Percentiles rank a stretch among this genome's conserved stretches.
Evolutionary conservation across 2,113 vertebrate genomes (phyloP).

Genomic region (Scopus umbretta): DNA sequence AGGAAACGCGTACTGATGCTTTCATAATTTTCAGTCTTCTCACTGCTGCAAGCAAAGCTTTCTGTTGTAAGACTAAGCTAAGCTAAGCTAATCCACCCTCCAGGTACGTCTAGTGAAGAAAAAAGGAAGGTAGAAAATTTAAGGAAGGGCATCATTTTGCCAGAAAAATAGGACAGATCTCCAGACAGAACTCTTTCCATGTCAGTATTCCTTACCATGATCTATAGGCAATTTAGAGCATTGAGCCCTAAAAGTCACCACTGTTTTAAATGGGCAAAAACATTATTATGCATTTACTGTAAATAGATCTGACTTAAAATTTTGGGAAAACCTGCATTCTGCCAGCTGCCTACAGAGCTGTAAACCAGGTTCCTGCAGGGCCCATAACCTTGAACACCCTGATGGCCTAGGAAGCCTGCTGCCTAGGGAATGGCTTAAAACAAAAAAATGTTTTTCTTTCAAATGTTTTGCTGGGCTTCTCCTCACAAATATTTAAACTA

Average conservation of each 20-base stretch:
- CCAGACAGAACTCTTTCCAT: neutral
- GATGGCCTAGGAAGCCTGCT: neutral
- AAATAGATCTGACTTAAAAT: neutral
- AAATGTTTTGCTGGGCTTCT: neutral
- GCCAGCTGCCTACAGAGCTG: neutral
- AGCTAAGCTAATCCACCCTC: neutral
- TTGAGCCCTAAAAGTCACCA: neutral
- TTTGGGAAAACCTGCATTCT: neutral
- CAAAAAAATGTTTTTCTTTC: neutral
- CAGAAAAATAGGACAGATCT: neutral
- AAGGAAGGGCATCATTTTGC: neutral
- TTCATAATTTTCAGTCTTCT: neutral
- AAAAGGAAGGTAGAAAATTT: neutral
- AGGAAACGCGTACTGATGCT: fast-evolving
- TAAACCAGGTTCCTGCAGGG: neutral
- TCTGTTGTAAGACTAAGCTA: neutral
- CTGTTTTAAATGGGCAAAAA: neutral
- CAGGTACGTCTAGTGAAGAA: neutral
- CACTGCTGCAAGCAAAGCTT: neutral
- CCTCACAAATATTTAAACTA: neutral
- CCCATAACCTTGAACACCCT: neutral
- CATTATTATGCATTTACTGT: neutral
- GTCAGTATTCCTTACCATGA: neutral
- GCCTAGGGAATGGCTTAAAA: neutral
- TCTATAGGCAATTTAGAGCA: neutral